A percentile compares a stretch with the other conserved stretches of the same genome.
Conservation (phyloP, 2,888 invertebrate genomes). For the Candidula unifasciata region DNA sequence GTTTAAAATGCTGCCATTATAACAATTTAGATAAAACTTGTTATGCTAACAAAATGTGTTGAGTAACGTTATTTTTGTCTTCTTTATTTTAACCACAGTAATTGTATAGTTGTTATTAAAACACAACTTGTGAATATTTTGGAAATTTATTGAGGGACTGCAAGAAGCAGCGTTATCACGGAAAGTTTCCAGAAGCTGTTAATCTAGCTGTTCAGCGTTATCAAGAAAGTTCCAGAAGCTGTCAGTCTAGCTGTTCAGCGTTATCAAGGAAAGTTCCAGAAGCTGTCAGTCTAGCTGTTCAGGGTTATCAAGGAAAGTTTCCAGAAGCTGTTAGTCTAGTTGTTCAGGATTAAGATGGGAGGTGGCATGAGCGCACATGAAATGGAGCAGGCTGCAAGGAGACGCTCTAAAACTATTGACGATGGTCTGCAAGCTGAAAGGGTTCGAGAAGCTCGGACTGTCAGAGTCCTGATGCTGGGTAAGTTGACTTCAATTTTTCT, state of each 20-base stretch:
- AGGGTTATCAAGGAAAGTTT: background rate
- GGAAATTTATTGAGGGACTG: background rate
- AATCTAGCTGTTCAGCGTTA: background rate
- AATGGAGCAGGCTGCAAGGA: conserved; percentile 53
- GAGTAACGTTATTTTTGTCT: background rate
- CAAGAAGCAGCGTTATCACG: background rate
- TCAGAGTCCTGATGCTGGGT: conserved; percentile 54
- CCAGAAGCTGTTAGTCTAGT: background rate
- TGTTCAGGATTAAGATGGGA: conserved; percentile 33
- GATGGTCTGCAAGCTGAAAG: conserved; percentile 53
- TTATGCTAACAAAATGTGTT: too few relatives aligned
- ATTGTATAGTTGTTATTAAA: background rate
- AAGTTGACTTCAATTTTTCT: conserved; percentile 9
- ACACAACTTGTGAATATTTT: background rate
- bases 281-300: background rate
- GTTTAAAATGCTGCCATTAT: too few relatives aligned
- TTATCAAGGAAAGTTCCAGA: background rate
- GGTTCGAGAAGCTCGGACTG: conserved; percentile 47
- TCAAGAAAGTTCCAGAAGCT: background rate
- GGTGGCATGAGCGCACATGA: conserved; percentile 51
- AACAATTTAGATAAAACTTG: too few relatives aligned
- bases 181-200: background rate
- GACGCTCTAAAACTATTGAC: conserved; percentile 54
- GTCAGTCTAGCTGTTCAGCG: background rate
- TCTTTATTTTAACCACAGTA: background rate